Percentiles rank a stretch among this genome's conserved stretches.
Evolutionary conservation across 2,888 invertebrate genomes (phyloP).

Genomic region (Onthophagus sagittarius): DNA sequence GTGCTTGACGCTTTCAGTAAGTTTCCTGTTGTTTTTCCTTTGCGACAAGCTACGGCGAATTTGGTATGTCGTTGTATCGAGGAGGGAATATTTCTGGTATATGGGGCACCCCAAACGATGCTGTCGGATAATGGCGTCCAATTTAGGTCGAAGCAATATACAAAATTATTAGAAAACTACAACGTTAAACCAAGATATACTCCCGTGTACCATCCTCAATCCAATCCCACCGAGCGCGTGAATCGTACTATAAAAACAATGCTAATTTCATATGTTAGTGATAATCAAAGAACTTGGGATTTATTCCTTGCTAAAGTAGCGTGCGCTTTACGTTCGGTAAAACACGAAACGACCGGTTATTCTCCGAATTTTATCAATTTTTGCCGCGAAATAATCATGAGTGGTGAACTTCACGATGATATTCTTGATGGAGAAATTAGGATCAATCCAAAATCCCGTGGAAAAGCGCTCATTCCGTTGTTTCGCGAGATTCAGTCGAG

Average conservation of each 20-base stretch:
- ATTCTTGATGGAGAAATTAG: too few relatives aligned
- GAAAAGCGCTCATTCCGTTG: too few relatives aligned
- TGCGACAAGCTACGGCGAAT: slow-evolving; percentile 21
- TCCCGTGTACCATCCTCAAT: slow-evolving; percentile 22
- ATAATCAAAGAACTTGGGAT: too few relatives aligned
- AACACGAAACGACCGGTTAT: too few relatives aligned
- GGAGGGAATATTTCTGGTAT: slow-evolving; percentile 24
- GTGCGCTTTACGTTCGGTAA: too few relatives aligned
- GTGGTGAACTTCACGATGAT: too few relatives aligned
- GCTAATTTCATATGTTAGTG: background rate
- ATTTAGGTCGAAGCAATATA: slow-evolving; percentile 23
- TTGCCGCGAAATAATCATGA: too few relatives aligned
- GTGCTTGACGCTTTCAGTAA: slow-evolving; percentile 28
- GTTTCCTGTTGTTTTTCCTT: slow-evolving; percentile 25
- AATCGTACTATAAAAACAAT: slow-evolving; percentile 26
- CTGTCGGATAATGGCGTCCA: slow-evolving; percentile 28
- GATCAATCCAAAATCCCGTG: too few relatives aligned
- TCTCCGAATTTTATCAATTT: too few relatives aligned
- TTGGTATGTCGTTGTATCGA: slow-evolving; percentile 21
- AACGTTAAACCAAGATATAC: slow-evolving; percentile 20
- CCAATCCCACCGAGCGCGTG: slow-evolving; percentile 24
- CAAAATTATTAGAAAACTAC: slow-evolving; percentile 15
- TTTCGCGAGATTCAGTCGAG: too few relatives aligned
- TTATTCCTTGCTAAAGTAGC: too few relatives aligned
- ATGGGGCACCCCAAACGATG: slow-evolving; percentile 24